Base-by-base conservation (phyloP, 2,797 vertebrate genomes). In the Chaenodraco wilsoni region DNA sequence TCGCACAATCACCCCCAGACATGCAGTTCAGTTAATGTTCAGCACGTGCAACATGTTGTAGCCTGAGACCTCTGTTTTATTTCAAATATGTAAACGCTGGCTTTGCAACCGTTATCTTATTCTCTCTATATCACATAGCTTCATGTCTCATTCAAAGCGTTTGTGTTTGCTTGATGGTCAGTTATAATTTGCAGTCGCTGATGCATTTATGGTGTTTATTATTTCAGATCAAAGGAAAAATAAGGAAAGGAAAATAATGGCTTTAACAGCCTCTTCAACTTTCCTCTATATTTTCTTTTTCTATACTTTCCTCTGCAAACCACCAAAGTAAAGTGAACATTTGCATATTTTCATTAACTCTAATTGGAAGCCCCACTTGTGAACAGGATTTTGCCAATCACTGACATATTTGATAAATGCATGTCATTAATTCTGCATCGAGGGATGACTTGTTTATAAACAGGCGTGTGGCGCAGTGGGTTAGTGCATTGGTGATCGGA, bases 391-490 rank as follows among this genome's bases (percentile, higher is more conserved):
- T 55, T 41, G 65, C 8, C 51, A 60, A 33, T 54, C 13, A 13
- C 65, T 56, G 52, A 62, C 21, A 41, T 60, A n/a, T 79, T 68
- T 70, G 44, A 75, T 60, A 45, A 27, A 61, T 31, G 51, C 14
- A 46, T 74, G 12, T 37, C 8, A 68, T 65, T 65, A 59, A 77
- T 56, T 65, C 43, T 19, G 10, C 19, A 44, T 3, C 8, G 11
- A 67, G 11, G 23, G 21, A 37, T 19, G 21, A 37, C 62, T 40
- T 27, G 27, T 27, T 27, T 27, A 27, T 27, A 27, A 27, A 27
- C 23, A 27, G 23, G 23, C 3, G 3, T 27, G 23, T 27, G 23
- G 23, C 23, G 23, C 23, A 27, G 23, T 27, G 23, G 23, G 23
- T 27, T 27, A 3, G 23, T 27, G 23, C 23, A 27, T 27, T 27